These are phyloP conservation scores for Dermochelys coriacea DNA, from an alignment of 2,797 vertebrate species.

Conservation along the genomic window DNA sequence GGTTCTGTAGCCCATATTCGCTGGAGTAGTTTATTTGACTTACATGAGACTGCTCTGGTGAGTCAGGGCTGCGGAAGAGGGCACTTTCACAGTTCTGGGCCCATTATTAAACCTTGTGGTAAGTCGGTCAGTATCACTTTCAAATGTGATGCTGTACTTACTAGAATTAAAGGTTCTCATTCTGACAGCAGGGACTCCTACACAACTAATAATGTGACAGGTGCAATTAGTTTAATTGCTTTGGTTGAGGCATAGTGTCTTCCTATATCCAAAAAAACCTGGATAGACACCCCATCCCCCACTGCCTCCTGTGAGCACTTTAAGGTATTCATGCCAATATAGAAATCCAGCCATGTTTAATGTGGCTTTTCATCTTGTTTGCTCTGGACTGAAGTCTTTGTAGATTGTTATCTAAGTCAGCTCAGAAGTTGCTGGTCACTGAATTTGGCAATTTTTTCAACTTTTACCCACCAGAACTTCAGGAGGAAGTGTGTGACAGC, in stretches of 20 bases:
- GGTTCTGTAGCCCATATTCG: neutral
- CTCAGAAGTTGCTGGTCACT: slow-evolving; percentile 79
- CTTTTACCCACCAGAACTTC: slow-evolving; percentile 77
- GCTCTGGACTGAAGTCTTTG: slow-evolving; percentile 77
- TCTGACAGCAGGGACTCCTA: neutral
- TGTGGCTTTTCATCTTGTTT: slow-evolving; percentile 80
- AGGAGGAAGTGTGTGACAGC: slow-evolving; percentile 82
- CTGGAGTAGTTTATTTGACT: neutral
- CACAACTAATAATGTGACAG: slow-evolving; percentile 12
- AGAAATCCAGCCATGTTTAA: slow-evolving; percentile 77
- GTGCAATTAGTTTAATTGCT: slow-evolving; percentile 43
- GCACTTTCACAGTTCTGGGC: neutral
- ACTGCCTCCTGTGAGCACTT: slow-evolving; percentile 57
- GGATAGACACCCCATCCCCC: neutral
- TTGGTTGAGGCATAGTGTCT: neutral
- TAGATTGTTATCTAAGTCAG: slow-evolving; percentile 84
- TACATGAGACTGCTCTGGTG: neutral
- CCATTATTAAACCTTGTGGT: slow-evolving; percentile 27
- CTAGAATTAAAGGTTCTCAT: slow-evolving; percentile 26
- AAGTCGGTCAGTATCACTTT: neutral
- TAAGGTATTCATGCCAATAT: slow-evolving; percentile 62
- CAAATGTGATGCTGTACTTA: neutral
- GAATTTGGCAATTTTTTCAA: slow-evolving; percentile 76
- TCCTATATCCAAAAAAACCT: slow-evolving; percentile 24
- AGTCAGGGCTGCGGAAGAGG: neutral